Percentiles rank a stretch among this genome's conserved stretches.
Evolutionary conservation across 2,888 invertebrate species (phyloP).

Genomic region (Leptothorax acervorum): DNA sequence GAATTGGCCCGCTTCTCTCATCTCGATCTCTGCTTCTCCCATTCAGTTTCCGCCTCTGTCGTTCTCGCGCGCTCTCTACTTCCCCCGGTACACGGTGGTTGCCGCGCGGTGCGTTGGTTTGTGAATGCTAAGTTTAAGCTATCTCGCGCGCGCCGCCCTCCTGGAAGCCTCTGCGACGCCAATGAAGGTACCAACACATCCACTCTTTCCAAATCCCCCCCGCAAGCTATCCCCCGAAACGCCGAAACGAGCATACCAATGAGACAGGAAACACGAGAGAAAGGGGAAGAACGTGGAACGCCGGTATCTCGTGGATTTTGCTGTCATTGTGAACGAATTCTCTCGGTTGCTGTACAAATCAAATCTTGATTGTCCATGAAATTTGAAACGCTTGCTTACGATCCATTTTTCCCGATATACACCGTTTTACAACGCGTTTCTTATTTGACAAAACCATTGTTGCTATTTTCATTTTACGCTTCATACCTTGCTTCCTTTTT

Average conservation of each 20-base stretch:
- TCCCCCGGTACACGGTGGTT: slow-evolving; percentile 59
- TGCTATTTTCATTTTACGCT: not conserved
- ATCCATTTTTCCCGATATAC: not conserved
- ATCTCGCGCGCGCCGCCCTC: slow-evolving; percentile 72
- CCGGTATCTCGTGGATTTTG: slow-evolving; percentile 68
- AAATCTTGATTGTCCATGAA: slow-evolving; percentile 48
- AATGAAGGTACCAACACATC: slow-evolving; percentile 65
- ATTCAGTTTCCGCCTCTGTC: slow-evolving; percentile 53
- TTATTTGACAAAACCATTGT: not conserved
- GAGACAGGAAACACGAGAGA: slow-evolving; percentile 68
- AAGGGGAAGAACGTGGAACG: slow-evolving; percentile 49
- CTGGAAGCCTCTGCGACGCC: slow-evolving; percentile 64
- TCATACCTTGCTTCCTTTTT: not conserved
- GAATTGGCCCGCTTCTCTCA: slow-evolving; percentile 77
- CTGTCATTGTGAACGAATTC: slow-evolving; percentile 63
- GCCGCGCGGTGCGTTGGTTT: slow-evolving; percentile 77
- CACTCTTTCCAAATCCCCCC: slow-evolving; percentile 71
- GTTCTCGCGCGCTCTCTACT: slow-evolving; percentile 37
- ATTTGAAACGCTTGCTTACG: slow-evolving; percentile 38
- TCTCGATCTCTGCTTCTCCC: slow-evolving; percentile 44
- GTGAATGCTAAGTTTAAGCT: slow-evolving; percentile 83
- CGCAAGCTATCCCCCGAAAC: slow-evolving; percentile 71
- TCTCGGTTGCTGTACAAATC: slow-evolving; percentile 50
- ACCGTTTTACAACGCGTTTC: slow-evolving; percentile 9
- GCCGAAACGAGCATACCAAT: slow-evolving; percentile 81